A percentile compares a stretch with the other conserved stretches of the same genome.
Evolutionary conservation across 2,888 invertebrate genomes (phyloP).

Genomic region (Standfussiana lucernea): DNA sequence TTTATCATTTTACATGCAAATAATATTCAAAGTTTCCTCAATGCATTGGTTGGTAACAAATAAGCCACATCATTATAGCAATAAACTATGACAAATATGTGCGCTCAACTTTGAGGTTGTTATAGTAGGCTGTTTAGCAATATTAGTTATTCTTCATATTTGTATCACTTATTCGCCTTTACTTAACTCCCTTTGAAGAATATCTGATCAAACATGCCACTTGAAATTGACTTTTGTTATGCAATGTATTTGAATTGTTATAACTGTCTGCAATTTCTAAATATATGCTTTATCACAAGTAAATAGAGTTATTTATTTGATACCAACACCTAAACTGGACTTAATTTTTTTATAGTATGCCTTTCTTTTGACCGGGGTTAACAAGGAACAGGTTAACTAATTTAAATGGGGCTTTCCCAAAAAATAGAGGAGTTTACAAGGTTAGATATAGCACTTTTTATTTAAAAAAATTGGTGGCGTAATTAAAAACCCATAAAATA

Average conservation of each 20-base stretch:
- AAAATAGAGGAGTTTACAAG: background rate
- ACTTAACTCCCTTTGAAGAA: background rate
- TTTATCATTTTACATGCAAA: background rate
- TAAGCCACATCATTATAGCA: background rate
- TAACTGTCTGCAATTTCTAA: too few species aligned
- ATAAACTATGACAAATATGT: background rate
- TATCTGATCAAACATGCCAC: background rate
- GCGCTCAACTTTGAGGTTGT: background rate
- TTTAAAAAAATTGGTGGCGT: background rate
- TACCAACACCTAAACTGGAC: too few species aligned
- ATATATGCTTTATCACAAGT: too few species aligned
- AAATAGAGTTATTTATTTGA: too few species aligned
- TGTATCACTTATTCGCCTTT: background rate
- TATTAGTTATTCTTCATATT: background rate
- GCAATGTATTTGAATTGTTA: background rate
- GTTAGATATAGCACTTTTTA: background rate
- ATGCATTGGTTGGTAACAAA: conserved; percentile 13
- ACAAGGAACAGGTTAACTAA: too few species aligned
- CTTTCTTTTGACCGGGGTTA: too few species aligned
- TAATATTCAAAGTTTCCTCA: conserved; percentile 31
- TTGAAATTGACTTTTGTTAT: background rate
- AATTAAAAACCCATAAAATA: background rate
- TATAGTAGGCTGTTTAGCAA: background rate
- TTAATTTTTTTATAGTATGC: too few species aligned
- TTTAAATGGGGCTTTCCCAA: background rate